These are phyloP conservation scores for Cotesia glomerata DNA, from an alignment of 1,140 invertebrate species.

Conservation along the genomic window DNA sequence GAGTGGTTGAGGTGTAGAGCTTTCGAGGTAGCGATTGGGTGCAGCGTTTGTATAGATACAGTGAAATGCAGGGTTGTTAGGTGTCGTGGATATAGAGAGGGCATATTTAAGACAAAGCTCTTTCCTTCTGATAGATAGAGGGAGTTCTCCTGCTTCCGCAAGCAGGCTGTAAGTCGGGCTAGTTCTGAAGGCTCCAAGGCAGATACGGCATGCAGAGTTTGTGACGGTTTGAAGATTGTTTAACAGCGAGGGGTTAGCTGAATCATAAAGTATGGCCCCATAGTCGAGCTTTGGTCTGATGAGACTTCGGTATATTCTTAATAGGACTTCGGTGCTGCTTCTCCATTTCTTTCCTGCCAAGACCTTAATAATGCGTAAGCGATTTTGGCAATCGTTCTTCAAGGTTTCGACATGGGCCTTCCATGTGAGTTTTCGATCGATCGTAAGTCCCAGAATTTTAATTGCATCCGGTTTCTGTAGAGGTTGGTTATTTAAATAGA, in stretches of 20 bases:
- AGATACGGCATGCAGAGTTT: conserved; percentile 1
- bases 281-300: conserved; percentile 30
- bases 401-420: neutral
- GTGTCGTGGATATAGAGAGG: neutral
- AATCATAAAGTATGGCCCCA: conserved; percentile 18
- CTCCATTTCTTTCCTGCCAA: conserved; percentile 5
- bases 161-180: conserved; percentile 10
- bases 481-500: neutral
- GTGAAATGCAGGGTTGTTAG: neutral
- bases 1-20: neutral
- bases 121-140: conserved; percentile 9
- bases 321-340: conserved; percentile 2
- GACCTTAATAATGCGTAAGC: conserved; percentile 23
- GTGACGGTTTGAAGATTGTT: neutral
- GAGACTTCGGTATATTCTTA: conserved; percentile 19
- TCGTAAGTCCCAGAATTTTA: conserved; percentile 6
- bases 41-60: neutral
- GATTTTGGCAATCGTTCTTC: neutral
- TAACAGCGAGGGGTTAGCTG: neutral
- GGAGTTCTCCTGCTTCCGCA: conserved; percentile 5
- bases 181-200: conserved; percentile 25
- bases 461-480: conserved; percentile 1
- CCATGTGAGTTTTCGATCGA: conserved; percentile 12
- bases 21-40: neutral
- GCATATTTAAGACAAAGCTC: neutral